Evolutionary conservation across 2,113 vertebrate species (phyloP).

Genomic region (Neomonachus schauinslandi): DNA sequence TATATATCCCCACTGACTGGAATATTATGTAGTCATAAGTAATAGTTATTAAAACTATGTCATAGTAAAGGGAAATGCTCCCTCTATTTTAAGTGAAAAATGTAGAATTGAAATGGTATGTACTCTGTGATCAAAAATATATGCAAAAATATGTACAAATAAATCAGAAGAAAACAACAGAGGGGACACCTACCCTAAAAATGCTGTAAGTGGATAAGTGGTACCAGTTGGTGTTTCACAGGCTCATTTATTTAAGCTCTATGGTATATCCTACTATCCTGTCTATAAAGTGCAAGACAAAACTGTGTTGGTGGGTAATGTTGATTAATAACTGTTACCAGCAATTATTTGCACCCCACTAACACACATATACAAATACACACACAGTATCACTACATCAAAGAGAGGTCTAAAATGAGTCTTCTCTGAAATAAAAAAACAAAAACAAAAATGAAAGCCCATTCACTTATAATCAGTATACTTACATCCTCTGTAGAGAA

Average conservation of each 20-base stretch:
- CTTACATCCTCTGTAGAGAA: not conserved
- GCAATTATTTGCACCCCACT: not conserved
- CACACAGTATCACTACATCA: not conserved
- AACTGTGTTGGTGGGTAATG: not conserved
- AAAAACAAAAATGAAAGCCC: slow-evolving; percentile 50
- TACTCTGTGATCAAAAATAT: not conserved
- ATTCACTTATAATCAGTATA: not conserved
- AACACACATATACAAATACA: not conserved
- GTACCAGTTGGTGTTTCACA: not conserved
- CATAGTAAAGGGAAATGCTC: not conserved
- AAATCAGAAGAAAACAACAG: not conserved
- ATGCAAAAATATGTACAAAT: not conserved
- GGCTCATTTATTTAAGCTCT: not conserved
- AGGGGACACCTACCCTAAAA: not conserved
- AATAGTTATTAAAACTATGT: not conserved
- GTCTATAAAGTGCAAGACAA: slow-evolving; percentile 41
- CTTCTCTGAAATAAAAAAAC: slow-evolving; percentile 28
- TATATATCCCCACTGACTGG: not conserved
- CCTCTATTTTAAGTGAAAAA: slow-evolving; percentile 30
- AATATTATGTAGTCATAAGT: not conserved
- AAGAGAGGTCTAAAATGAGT: slow-evolving; percentile 4
- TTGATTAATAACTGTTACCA: slow-evolving; percentile 51
- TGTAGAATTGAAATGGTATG: not conserved
- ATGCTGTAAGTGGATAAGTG: not conserved
- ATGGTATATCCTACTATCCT: not conserved